These are phyloP conservation scores for Dryocosmus kuriphilus DNA, from an alignment of 2,888 invertebrate genomes.

Conservation along the genomic window DNA sequence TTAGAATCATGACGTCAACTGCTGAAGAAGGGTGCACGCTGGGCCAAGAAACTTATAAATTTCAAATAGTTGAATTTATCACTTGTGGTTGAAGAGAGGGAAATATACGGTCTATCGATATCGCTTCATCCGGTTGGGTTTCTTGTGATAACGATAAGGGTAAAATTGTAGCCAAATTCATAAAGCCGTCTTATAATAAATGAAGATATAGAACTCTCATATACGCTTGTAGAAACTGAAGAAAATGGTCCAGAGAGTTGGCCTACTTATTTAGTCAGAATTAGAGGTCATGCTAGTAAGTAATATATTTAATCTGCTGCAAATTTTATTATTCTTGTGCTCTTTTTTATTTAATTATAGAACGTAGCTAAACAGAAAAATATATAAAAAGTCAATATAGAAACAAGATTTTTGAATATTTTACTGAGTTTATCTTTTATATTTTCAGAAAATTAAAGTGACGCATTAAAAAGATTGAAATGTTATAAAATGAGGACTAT, in stretches of 20 bases:
- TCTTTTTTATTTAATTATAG: background rate
- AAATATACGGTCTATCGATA: background rate
- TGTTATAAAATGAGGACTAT: background rate
- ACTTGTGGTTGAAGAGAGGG: background rate
- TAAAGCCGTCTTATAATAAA: background rate
- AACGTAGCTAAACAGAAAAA: background rate
- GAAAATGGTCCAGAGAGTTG: slow-evolving; percentile 12
- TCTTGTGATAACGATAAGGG: background rate
- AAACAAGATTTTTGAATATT: background rate
- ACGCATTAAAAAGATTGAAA: background rate
- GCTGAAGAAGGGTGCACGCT: background rate
- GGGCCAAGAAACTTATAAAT: slow-evolving; percentile 3
- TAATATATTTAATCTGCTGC: background rate
- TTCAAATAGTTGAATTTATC: slow-evolving; percentile 2
- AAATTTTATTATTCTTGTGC: background rate
- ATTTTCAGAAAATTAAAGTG: background rate
- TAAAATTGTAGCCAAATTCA: slow-evolving; percentile 3
- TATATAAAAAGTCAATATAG: background rate
- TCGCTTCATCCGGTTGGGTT: slow-evolving; percentile 4
- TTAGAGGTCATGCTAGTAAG: slow-evolving; percentile 12
- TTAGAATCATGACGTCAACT: background rate
- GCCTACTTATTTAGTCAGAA: slow-evolving; percentile 1
- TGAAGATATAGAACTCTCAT: background rate
- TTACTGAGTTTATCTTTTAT: background rate
- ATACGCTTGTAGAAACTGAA: slow-evolving; percentile 12